Evolutionary conservation across 2,113 vertebrate genomes (phyloP).

Genomic region (Hoplias malabaricus): DNA sequence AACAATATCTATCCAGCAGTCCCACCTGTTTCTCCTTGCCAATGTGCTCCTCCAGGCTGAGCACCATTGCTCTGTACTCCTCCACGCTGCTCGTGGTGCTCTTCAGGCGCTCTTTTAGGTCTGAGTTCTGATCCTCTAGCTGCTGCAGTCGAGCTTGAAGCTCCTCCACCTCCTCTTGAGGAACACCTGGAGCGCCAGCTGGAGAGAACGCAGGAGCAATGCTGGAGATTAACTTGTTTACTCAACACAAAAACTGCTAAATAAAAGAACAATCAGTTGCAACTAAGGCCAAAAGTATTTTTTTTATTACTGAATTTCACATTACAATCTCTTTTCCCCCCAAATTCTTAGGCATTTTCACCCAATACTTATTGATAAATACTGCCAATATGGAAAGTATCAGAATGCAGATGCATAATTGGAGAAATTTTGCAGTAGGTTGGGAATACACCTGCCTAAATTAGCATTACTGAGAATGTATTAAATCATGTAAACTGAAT

Average conservation of each 20-base stretch:
- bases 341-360: too few species aligned
- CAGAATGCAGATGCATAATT: too few species aligned
- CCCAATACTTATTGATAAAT: too few species aligned
- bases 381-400: too few species aligned
- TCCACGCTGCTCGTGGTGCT: constrained; percentile 85
- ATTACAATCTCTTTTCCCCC: too few species aligned
- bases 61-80: constrained; percentile 88
- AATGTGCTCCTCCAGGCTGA: constrained; percentile 89
- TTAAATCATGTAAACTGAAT: too few species aligned
- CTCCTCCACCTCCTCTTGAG: constrained; percentile 79
- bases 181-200: constrained; percentile 44
- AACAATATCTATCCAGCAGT: neutral
- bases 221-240: neutral
- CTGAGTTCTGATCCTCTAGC: constrained; percentile 82
- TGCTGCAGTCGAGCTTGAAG: constrained; percentile 78
- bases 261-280: neutral
- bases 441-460: too few species aligned
- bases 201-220: neutral
- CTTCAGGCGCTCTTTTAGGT: constrained; percentile 86
- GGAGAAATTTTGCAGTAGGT: too few species aligned
- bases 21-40: constrained; percentile 93
- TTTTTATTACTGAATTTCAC: too few species aligned
- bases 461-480: too few species aligned
- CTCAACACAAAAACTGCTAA: neutral
- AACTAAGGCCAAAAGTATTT: too few species aligned